Percentiles rank a stretch among this genome's conserved stretches.
Conservation (phyloP, 2,113 vertebrate genomes). For the Cynopterus brachyotis region DNA sequence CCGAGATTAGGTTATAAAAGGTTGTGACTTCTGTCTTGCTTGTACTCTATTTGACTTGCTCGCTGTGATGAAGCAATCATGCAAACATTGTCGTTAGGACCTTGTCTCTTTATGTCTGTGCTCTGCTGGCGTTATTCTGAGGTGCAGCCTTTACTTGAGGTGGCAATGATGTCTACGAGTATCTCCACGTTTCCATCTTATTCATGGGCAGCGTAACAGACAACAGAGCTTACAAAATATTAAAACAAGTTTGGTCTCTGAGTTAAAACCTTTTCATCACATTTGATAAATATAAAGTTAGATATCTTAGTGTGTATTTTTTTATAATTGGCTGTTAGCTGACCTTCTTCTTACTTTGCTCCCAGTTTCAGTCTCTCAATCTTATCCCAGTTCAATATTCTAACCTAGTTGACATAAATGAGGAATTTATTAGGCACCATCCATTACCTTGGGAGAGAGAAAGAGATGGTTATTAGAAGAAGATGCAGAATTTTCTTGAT, state of each 20-base stretch:
- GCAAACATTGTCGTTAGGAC: not conserved
- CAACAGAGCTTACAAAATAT: not conserved
- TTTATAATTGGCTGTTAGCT: not conserved
- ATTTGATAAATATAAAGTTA: not conserved
- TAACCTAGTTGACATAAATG: not conserved
- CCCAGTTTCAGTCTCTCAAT: not conserved
- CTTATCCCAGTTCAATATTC: not conserved
- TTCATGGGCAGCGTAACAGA: not conserved
- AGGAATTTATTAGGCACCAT: not conserved
- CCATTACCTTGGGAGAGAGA: not conserved
- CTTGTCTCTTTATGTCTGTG: not conserved
- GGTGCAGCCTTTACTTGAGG: not conserved
- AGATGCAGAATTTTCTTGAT: not conserved
- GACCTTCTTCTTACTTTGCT: not conserved
- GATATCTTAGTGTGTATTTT: not conserved
- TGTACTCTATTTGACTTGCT: not conserved
- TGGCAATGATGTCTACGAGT: too few species aligned
- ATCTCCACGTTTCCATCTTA: not conserved
- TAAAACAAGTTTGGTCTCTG: not conserved
- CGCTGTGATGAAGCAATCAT: not conserved
- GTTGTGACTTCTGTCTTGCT: not conserved
- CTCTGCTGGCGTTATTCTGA: rapidly evolving
- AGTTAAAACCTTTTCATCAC: not conserved
- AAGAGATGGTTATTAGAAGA: not conserved
- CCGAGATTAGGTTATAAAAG: not conserved